Percentiles rank a stretch among this genome's conserved stretches.
phyloP scores from a whole-genome alignment of 2,888 invertebrate species.

The Dimorphilus gyrociliatus region DNA sequence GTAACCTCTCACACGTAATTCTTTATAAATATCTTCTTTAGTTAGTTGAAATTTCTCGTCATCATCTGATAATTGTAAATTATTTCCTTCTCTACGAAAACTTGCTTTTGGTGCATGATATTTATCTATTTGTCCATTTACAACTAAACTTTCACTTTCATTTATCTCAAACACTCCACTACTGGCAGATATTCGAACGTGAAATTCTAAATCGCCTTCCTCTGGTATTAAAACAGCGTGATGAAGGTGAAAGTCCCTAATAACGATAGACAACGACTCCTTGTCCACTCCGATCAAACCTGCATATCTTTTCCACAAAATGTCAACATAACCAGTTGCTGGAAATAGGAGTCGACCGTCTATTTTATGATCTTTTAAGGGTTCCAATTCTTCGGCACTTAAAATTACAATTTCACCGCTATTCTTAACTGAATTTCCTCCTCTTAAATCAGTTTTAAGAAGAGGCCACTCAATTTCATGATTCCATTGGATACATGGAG shows the following conservation, averaged over 20 bases:
- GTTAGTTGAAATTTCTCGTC: conserved; percentile 2
- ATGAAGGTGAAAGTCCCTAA: conserved; percentile 54
- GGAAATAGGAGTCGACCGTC: conserved; percentile 71
- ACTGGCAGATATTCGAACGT: conserved; percentile 9
- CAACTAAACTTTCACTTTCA: conserved; percentile 62
- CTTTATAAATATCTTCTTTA: conserved; percentile 53
- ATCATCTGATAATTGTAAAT: too few relatives aligned
- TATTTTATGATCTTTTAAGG: conserved; percentile 50
- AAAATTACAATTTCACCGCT: background rate
- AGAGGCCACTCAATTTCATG: conserved; percentile 60
- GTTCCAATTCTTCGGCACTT: background rate
- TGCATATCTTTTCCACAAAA: conserved; percentile 7
- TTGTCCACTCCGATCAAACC: conserved; percentile 1
- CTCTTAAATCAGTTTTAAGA: conserved; percentile 1
- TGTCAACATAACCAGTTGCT: conserved; percentile 58
- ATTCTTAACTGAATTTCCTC: too few relatives aligned
- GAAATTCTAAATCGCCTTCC: conserved; percentile 37
- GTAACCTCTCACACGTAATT: conserved; percentile 67
- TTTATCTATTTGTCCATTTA: conserved; percentile 61
- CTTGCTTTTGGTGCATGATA: too few relatives aligned
- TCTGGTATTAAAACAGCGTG: conserved; percentile 2
- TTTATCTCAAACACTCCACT: conserved; percentile 54
- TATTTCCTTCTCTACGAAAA: too few relatives aligned
- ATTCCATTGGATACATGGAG: conserved; percentile 64
- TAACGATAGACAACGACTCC: conserved; percentile 58